phyloP scores from a whole-genome alignment of 2,888 invertebrate species.

The Patella caerulea region DNA sequence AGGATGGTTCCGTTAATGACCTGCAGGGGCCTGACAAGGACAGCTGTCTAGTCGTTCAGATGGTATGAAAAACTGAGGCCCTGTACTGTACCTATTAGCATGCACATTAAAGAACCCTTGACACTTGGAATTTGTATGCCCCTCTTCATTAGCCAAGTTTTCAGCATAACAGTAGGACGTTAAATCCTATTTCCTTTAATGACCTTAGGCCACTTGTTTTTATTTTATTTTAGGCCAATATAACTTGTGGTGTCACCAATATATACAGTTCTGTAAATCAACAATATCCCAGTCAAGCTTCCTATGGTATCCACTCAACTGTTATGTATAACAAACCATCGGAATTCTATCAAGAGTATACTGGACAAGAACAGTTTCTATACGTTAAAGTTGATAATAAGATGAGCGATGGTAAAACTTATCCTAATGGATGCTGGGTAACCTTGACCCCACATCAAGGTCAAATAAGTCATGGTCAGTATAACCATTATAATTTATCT shows the following conservation, averaged over 20 bases:
- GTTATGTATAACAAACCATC: slow-evolving; percentile 21
- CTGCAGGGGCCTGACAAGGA: too few relatives aligned
- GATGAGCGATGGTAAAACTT: slow-evolving; percentile 37
- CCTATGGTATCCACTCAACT: slow-evolving; percentile 24
- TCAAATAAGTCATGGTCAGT: slow-evolving; percentile 35
- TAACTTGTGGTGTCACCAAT: slow-evolving; percentile 46
- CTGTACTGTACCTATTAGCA: too few relatives aligned
- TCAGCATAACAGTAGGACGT: too few relatives aligned
- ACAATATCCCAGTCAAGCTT: slow-evolving; percentile 43
- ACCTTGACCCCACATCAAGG: slow-evolving; percentile 44
- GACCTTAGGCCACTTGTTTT: background rate
- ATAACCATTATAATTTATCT: too few relatives aligned
- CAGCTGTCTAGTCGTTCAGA: too few relatives aligned
- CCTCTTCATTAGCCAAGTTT: too few relatives aligned
- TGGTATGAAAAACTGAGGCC: too few relatives aligned
- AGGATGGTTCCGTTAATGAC: too few relatives aligned
- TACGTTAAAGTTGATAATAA: slow-evolving; percentile 21
- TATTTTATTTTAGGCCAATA: slow-evolving; percentile 41
- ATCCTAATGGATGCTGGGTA: slow-evolving; percentile 39
- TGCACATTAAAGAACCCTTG: too few relatives aligned
- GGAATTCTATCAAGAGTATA: slow-evolving; percentile 4
- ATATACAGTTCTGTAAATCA: slow-evolving; percentile 47
- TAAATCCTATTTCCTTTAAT: too few relatives aligned
- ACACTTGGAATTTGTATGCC: too few relatives aligned
- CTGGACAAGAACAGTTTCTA: slow-evolving; percentile 30